A percentile compares a stretch with the other conserved stretches of the same genome.
Conservation (phyloP, 2,797 vertebrate species). For the Borostomias antarcticus region DNA sequence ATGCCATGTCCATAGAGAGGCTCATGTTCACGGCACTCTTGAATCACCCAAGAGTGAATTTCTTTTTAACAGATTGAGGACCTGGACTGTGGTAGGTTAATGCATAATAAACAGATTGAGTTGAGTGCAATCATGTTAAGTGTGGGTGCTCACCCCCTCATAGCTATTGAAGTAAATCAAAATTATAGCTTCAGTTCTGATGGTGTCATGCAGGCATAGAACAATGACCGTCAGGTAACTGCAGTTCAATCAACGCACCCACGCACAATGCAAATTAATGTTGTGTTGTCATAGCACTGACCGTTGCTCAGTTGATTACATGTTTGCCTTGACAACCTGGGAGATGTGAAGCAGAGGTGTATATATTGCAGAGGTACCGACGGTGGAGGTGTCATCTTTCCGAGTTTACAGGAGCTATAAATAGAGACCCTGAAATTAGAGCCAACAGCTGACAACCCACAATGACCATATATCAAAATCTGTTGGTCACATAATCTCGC, state of each 20-base stretch:
- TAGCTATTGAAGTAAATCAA: slow-evolving; percentile 35
- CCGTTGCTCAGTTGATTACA: not conserved
- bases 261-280: not conserved
- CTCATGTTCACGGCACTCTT: not conserved
- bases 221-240: not conserved
- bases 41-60: slow-evolving; percentile 36
- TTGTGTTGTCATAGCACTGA: not conserved
- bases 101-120: slow-evolving; percentile 60
- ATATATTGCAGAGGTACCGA: slow-evolving; percentile 26
- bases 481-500: not conserved
- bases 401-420: slow-evolving; percentile 38
- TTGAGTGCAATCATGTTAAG: slow-evolving; percentile 36
- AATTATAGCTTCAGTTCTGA: slow-evolving; percentile 30
- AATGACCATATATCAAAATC: slow-evolving; percentile 1
- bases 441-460: slow-evolving; percentile 37
- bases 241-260: slow-evolving; percentile 14
- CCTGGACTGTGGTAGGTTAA: slow-evolving; percentile 52
- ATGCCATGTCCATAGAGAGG: not conserved
- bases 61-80: slow-evolving; percentile 46
- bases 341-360: slow-evolving; percentile 20
- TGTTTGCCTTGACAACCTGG: slow-evolving; percentile 14
- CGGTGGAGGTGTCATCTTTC: slow-evolving; percentile 24
- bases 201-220: slow-evolving; percentile 12
- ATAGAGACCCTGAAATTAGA: slow-evolving; percentile 42
- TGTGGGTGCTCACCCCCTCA: slow-evolving; percentile 21